Evolutionary conservation across 2,797 vertebrate species (phyloP), one percentile per base, ranked within the genome.

Genomic region (Rhinella marina): DNA sequence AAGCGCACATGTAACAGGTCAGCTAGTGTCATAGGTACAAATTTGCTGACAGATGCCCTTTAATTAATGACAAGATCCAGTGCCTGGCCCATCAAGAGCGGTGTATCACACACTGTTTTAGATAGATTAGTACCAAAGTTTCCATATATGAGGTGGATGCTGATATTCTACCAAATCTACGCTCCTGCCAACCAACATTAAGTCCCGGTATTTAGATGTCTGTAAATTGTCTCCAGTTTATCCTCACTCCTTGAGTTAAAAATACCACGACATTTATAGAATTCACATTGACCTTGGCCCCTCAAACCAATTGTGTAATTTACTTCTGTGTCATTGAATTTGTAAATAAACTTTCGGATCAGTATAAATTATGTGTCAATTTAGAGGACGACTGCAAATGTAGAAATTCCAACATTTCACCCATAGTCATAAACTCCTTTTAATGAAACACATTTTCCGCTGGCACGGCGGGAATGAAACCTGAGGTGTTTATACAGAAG

Each of bases 371-470:
- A 84, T 56, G 66, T 29, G 66, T 29, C 66, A 72, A 72, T 56
- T 70, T 56, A 27, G 10, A 56, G 41, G 81, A 52, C 27, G 27
- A 52, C 41, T 52, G 81, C 48, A 70, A 82, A 82, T 82, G 64
- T 82, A 82, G 29, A 70, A 78, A 82, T 73, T 48, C 66, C 82
- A 68, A 73, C 66, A 59, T 57, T 29, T 84, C 66, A 25, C 73
- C 17, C 12, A 23, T 73, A 57, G 54, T 73, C 56, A 84, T 73
- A 59, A 73, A 59, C 66, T 72, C 21, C 54, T 84, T 72, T 73
- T 41, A 73, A 84, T 84, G 68, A 84, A 84, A 84, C 82, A 84
- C 82, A 84, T 84, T 73, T 81, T 84, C 52, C 52, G 17, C 13
- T 72, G 54, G 72, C 68, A 59, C 27, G 52, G 32, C 48, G 82